Percentiles rank a stretch among this genome's conserved stretches.
phyloP scores from a whole-genome alignment of 37 sponge, comb jelly and placozoan species.

The Crambe crambe region DNA sequence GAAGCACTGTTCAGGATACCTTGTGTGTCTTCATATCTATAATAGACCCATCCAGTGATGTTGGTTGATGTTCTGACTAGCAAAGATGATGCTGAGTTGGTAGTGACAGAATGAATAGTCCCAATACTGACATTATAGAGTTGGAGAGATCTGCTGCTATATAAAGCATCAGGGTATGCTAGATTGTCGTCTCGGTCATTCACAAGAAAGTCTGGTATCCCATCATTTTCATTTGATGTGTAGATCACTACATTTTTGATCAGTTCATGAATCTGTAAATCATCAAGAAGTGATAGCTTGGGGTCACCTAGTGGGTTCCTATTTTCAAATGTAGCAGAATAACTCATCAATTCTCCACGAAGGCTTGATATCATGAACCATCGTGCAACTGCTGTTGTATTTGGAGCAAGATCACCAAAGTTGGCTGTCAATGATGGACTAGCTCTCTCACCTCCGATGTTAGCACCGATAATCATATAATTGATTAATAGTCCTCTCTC shows the following conservation, averaged over 20 bases:
- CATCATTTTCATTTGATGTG: constrained; percentile 9
- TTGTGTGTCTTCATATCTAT: no score
- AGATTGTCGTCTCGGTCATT: constrained; percentile 10
- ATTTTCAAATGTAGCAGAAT: constrained; percentile 37
- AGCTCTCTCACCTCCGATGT: constrained; percentile 19
- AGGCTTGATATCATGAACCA: constrained; percentile 41
- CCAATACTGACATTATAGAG: constrained; percentile 26
- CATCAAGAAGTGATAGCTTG: constrained; percentile 35
- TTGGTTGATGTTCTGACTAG: no score
- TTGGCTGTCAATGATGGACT: constrained; percentile 24
- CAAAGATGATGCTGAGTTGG: no score
- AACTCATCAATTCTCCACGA: constrained; percentile 30
- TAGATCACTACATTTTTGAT: constrained; percentile 28
- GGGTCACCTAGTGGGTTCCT: constrained; percentile 39
- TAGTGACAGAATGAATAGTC: no score
- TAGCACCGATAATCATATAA: no score
- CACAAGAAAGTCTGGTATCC: constrained; percentile 32
- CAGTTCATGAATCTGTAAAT: constrained; percentile 28
- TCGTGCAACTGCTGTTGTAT: constrained; percentile 23
- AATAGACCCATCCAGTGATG: no score
- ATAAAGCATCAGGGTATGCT: constrained; percentile 20
- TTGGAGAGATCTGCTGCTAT: constrained; percentile 27
- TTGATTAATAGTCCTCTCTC: constrained; percentile 45
- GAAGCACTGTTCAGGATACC: no score
- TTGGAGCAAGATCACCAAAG: constrained; percentile 25